These are phyloP conservation scores for Conchocele bisecta DNA, from an alignment of 2,888 invertebrate genomes.

Conservation along the genomic window DNA sequence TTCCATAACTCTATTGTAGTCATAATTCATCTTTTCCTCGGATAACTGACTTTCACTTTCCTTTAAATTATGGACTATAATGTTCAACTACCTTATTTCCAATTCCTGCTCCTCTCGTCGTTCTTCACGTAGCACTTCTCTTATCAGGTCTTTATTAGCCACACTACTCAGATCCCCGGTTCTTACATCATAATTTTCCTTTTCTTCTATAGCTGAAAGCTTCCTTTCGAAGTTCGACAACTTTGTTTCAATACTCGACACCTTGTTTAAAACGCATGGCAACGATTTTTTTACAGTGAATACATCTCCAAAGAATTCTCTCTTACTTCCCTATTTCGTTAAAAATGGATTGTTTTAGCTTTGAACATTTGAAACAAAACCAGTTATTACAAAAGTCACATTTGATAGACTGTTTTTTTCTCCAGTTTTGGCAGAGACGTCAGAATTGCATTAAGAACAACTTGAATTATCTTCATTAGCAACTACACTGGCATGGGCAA, in stretches of 20 bases:
- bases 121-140: background rate
- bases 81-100: conserved; percentile 6
- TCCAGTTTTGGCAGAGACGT: no score
- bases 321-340: conserved; percentile 5
- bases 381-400: conserved; percentile 7
- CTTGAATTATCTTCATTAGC: no score
- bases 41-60: background rate
- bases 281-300: conserved; percentile 1
- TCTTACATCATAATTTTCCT: background rate
- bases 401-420: no score
- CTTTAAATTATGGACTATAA: background rate
- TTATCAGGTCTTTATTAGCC: background rate
- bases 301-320: conserved; percentile 1
- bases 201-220: background rate
- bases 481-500: no score
- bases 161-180: background rate
- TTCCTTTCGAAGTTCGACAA: background rate
- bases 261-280: no score
- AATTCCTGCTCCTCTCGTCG: background rate
- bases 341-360: background rate
- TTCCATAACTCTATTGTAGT: background rate
- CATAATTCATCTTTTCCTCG: conserved; percentile 4
- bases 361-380: conserved; percentile 11
- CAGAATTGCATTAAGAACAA: no score
- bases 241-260: background rate